Percentiles rank a stretch among this genome's conserved stretches.
These are phyloP conservation scores for Takifugu bimaculatus DNA, from an alignment of 2,113 vertebrate species.

Conservation along the genomic window DNA sequence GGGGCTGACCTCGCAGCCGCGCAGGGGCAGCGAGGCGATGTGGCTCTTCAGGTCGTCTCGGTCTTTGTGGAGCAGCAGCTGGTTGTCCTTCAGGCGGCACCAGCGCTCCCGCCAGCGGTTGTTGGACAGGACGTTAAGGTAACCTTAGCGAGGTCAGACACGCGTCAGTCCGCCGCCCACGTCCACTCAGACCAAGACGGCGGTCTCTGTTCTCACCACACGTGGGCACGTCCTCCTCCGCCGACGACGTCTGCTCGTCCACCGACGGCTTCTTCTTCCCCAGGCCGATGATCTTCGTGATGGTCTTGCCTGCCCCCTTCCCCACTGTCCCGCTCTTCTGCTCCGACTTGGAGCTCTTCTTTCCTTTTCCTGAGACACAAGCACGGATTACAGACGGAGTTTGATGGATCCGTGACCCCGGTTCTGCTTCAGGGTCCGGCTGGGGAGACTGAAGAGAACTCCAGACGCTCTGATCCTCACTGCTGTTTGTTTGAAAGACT, in stretches of 20 bases:
- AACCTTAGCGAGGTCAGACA: conserved; percentile 71
- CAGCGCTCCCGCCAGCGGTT: conserved; percentile 98
- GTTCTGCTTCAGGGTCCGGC: too few species aligned
- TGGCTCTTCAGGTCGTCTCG: conserved; percentile 91
- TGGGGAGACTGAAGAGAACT: too few species aligned
- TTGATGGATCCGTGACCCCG: too few species aligned
- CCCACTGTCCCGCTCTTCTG: conserved; percentile 86
- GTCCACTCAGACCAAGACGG: too few species aligned
- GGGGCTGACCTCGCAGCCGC: conserved; percentile 91
- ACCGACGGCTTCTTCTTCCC: conserved; percentile 97
- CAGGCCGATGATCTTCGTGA: conserved; percentile 95
- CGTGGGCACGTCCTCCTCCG: conserved; percentile 93
- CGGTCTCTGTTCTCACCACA: conserved; percentile 77
- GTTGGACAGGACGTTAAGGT: conserved; percentile 93
- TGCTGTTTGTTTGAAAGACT: background rate
- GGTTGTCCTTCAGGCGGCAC: conserved; percentile 92
- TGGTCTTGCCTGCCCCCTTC: conserved; percentile 93
- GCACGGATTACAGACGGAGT: background rate
- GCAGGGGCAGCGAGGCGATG: conserved; percentile 89
- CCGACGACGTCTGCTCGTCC: conserved; percentile 95
- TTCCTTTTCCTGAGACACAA: conserved; percentile 84
- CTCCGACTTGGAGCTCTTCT: conserved; percentile 86
- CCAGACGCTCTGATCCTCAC: too few species aligned
- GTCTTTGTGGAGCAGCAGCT: conserved; percentile 94
- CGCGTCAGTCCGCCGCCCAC: too few species aligned